Evolutionary conservation across 2,113 vertebrate species (phyloP), one percentile per base, ranked within the genome.

Genomic region (Grus americana): DNA sequence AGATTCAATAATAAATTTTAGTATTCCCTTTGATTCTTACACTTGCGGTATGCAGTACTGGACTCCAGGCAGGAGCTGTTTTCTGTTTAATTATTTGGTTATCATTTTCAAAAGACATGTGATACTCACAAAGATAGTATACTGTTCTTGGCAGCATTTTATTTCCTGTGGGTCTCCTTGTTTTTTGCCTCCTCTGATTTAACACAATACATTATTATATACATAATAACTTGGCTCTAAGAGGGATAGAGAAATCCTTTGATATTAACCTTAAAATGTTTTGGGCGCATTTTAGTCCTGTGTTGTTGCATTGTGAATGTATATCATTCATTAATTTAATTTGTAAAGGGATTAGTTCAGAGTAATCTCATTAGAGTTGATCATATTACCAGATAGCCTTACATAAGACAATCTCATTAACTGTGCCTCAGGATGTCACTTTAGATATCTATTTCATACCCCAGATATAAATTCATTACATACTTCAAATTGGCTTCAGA

Each of bases 361-460:
- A 95, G 88, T 95, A 96, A 97, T 97, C 68, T 81, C 62, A 97
- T 98, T 97, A 96, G 62, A 86, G 89, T 87, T 94, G 68, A 97
- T 96, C 73, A 36, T 88, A 96, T 96, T 97, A 92, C 72, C 79
- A 96, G 90, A 98, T 97, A 98, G 68, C 76, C 47, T 97, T 95
- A 97, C 95, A 94, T 95, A 93, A 97, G 80, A 93, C 93, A 97
- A 97, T 98, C 88, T 97, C 90, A 97, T 98, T 98, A 98, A 92
- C 95, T 92, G 22, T 71, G 76, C 71, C 40, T 95, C 84, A 87
- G 86, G 66, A 97, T 97, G 83, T 96, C 96, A 95, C 79, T 97
- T 98, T 88, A 94, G 94, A 97, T 97, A 90, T 71, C 42, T 92
- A 63, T 97, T 98, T 97, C 21, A 5, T 91, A 97, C 65, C 34